These are phyloP conservation scores for Scleropages formosus DNA, from an alignment of 2,797 vertebrate genomes.

Conservation along the genomic window DNA sequence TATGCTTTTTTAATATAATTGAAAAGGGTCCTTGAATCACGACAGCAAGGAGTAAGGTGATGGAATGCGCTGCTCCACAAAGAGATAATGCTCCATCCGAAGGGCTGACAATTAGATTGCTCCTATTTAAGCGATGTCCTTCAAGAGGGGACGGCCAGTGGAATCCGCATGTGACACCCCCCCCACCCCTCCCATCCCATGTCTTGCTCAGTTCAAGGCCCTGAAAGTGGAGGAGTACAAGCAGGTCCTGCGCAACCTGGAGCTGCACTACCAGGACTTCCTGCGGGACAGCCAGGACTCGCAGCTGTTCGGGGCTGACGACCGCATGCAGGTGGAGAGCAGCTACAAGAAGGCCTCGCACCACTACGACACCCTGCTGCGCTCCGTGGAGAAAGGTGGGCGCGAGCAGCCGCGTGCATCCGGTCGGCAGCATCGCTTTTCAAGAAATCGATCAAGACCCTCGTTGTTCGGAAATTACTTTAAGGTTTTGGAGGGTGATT, in stretches of 20 bases:
- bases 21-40: neutral
- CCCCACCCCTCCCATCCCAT: neutral
- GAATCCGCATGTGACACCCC: neutral
- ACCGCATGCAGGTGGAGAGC: conserved; percentile 82
- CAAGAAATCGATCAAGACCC: neutral
- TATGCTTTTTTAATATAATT: neutral
- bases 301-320: conserved; percentile 78
- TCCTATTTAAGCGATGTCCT: conserved; percentile 4
- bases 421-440: neutral
- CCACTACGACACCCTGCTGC: conserved; percentile 81
- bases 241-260: conserved; percentile 77
- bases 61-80: neutral
- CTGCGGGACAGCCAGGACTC: conserved; percentile 85
- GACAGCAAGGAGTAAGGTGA: neutral
- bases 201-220: conserved; percentile 75
- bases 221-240: conserved; percentile 83
- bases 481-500: too few relatives aligned
- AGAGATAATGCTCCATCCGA: neutral
- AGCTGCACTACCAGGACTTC: conserved; percentile 88
- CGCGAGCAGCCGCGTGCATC: neutral
- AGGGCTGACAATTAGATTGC: neutral
- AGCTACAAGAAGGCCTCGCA: conserved; percentile 76
- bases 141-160: neutral
- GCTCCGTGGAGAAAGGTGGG: conserved; percentile 77
- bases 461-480: too few relatives aligned